Evolutionary conservation across 2,797 vertebrate species (phyloP).

Genomic region (Melanotaenia maccullochi): DNA sequence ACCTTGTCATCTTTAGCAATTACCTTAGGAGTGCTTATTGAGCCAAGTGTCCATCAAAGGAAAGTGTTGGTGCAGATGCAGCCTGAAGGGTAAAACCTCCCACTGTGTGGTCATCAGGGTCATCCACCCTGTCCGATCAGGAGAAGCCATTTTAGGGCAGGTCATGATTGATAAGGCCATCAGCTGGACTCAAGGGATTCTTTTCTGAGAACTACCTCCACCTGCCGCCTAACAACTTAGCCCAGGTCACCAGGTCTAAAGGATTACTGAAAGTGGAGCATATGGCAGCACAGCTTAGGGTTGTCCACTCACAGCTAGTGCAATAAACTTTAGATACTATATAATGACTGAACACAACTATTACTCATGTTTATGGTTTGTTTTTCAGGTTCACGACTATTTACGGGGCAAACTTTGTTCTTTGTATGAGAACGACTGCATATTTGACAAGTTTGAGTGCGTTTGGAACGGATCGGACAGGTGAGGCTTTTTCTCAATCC

Average conservation of each 20-base stretch:
- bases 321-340: conserved; percentile 3
- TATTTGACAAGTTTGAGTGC: conserved; percentile 99
- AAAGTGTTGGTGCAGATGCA: conserved; percentile 46
- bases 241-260: conserved; percentile 50
- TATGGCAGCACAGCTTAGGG: conserved; percentile 55
- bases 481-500: conserved; percentile 73
- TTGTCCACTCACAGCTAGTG: conserved; percentile 11
- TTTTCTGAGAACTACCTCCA: conserved; percentile 44
- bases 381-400: conserved; percentile 94
- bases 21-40: conserved; percentile 59
- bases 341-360: conserved; percentile 2
- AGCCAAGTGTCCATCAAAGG: conserved; percentile 57
- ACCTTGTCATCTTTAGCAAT: conserved; percentile 59
- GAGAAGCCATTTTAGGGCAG: conserved; percentile 55
- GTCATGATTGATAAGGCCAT: conserved; percentile 72
- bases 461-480: conserved; percentile 99
- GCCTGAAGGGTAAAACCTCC: conserved; percentile 70
- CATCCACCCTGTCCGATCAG: conserved; percentile 63
- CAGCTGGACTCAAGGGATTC: conserved; percentile 67
- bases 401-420: conserved; percentile 97
- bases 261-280: conserved; percentile 70
- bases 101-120: conserved; percentile 65
- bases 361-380: not conserved
- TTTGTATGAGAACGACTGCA: conserved; percentile 98
- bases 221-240: conserved; percentile 63